A percentile compares a stretch with the other conserved stretches of the same genome.
Conservation (phyloP, 1,140 invertebrate genomes). For the Drosophila parabipectinata region DNA sequence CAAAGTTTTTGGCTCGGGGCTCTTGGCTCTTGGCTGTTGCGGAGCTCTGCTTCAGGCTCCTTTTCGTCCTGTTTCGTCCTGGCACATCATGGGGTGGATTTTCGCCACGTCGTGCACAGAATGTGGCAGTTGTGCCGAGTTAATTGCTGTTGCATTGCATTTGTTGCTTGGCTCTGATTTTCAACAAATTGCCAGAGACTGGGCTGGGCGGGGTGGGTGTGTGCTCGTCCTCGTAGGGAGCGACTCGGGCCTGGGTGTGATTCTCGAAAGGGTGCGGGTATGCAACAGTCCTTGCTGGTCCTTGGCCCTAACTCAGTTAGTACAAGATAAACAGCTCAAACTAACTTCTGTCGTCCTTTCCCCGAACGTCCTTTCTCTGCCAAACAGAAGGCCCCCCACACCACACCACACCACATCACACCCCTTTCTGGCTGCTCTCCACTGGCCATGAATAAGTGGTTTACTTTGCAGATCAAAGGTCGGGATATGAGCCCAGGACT, state of each 20-base stretch:
- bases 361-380: neutral
- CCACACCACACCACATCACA: neutral
- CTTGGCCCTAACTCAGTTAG: conserved; percentile 47
- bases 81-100: conserved; percentile 73
- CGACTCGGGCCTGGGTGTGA: neutral
- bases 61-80: conserved; percentile 42
- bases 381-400: neutral
- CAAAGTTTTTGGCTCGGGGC: conserved; percentile 52
- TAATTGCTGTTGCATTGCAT: conserved; percentile 81
- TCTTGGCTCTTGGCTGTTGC: conserved; percentile 11
- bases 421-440: conserved; percentile 14
- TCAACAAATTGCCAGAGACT: conserved; percentile 77
- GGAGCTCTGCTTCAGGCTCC: conserved; percentile 24
- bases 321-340: conserved; percentile 53
- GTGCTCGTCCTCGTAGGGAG: neutral
- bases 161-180: conserved; percentile 79
- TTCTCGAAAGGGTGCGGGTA: conserved; percentile 7
- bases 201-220: conserved; percentile 2
- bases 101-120: conserved; percentile 59
- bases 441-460: conserved; percentile 53
- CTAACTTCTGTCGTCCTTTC: conserved; percentile 28
- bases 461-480: conserved; percentile 50
- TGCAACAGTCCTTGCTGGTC: conserved; percentile 60
- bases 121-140: conserved; percentile 81
- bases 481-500: conserved; percentile 44